Evolutionary conservation across 2,113 vertebrate species (phyloP), one percentile per base, ranked within the genome.

Genomic region (Solenodon paradoxus): DNA sequence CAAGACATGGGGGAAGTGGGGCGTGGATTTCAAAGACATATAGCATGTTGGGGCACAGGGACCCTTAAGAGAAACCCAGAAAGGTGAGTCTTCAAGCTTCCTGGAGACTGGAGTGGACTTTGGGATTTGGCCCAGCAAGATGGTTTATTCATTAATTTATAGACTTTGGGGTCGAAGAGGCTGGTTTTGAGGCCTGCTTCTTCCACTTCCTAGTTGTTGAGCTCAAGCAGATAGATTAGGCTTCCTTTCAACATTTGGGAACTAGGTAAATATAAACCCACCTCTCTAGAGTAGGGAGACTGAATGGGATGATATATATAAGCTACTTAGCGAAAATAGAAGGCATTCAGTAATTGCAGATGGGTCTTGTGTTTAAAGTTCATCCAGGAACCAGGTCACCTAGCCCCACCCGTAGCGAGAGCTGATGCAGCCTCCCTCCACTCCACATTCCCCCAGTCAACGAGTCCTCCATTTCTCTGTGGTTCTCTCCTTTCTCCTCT

Each of bases 381-480:
- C 74, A 20, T 19, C 35, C 13, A 40, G 51, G 19, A 55, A 20
- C 49, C 72, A 74, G 28, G 72, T 32, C 35, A 30, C 19, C 24
- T 9, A 63, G 74, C 32, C 19, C 42, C 40, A 53, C 2, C 6
- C 59, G n/a, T 17, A 32, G 53, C 0, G 12, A 55, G 38, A 35
- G 4, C 0, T 5, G 16, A 42, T 15, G 32, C 35, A 51, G 26
- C 11, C 17, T n/a, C 45, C 3, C 3, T 57, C 16, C 16, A 57
- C 22, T 19, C 19, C 40, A 45, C 10, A 1, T 84, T 35, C 42
- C 57, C 40, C 49, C 13, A 11, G 32, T 35, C 86, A 59, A 1
- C 22, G 4, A 47, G 38, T 53, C 64, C 17, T 26, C 45, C 15
- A 26, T 42, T n/a, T 80, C 12, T n/a, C 35, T 5, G 9, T 26